Percentiles rank a stretch among this genome's conserved stretches.
These are phyloP conservation scores for Hyperoplus immaculatus DNA, from an alignment of 2,797 vertebrate genomes.

Conservation along the genomic window DNA sequence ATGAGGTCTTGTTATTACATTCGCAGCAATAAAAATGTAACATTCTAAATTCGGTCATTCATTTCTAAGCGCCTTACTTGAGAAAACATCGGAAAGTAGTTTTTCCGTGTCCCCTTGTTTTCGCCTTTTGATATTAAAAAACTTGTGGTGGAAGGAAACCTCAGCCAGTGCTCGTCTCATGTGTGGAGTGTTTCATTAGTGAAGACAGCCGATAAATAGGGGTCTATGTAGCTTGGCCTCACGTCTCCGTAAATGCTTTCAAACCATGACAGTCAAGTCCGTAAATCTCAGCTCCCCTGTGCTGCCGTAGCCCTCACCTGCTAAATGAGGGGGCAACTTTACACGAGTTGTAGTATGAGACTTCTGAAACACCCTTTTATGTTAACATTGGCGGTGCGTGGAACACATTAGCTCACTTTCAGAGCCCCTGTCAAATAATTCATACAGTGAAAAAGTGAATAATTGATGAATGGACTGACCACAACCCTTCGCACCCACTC, in stretches of 20 bases:
- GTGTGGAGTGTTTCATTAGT: constrained; percentile 83
- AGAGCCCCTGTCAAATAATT: constrained; percentile 71
- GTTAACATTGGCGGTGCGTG: constrained; percentile 52
- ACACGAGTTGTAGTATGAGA: constrained; percentile 52
- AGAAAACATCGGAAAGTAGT: constrained; percentile 83
- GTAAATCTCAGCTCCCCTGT: constrained; percentile 73
- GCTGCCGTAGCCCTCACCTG: constrained; percentile 69
- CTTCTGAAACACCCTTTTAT: constrained; percentile 65
- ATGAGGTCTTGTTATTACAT: constrained; percentile 82
- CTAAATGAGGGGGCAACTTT: constrained; percentile 76
- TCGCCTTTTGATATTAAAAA: constrained; percentile 80
- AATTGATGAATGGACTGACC: constrained; percentile 65
- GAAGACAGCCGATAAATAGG: constrained; percentile 85
- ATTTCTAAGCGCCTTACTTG: constrained; percentile 74
- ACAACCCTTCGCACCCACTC: constrained; percentile 60
- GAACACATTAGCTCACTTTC: constrained; percentile 73
- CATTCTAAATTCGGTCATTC: constrained; percentile 80
- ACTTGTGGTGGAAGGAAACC: constrained; percentile 73
- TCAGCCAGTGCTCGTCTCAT: constrained; percentile 69
- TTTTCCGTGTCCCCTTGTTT: constrained; percentile 79
- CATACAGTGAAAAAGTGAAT: constrained; percentile 59
- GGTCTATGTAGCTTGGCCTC: constrained; percentile 80
- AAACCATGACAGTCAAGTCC: constrained; percentile 78
- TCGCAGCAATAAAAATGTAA: constrained; percentile 80
- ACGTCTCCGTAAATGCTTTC: constrained; percentile 76